Conservation (phyloP, 2,113 vertebrate genomes). For the Formicarius rufipectus region DNA sequence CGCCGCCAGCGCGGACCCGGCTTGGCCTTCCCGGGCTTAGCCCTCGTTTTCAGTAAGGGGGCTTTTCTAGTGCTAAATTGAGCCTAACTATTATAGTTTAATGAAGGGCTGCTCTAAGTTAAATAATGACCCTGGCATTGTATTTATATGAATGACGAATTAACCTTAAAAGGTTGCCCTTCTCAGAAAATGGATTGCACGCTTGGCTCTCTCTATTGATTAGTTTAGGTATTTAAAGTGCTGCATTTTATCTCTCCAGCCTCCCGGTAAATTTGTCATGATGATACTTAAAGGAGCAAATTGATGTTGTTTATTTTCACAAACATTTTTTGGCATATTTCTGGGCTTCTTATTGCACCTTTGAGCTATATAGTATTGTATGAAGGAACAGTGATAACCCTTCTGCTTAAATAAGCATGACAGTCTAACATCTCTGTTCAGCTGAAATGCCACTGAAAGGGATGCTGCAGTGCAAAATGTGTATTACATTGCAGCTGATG, state of each 20-base stretch:
- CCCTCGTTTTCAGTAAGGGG: neutral
- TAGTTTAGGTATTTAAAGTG: constrained; percentile 53
- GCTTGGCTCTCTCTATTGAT: neutral
- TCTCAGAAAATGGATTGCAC: constrained; percentile 54
- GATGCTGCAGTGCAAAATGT: constrained; percentile 2
- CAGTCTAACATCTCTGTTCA: constrained; percentile 21
- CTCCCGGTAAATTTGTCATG: constrained; percentile 49
- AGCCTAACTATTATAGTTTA: neutral
- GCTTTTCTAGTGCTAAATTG: neutral
- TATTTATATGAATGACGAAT: constrained; percentile 14
- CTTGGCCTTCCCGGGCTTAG: neutral
- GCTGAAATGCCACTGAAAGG: neutral
- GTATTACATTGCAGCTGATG: neutral
- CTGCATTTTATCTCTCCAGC: constrained; percentile 62
- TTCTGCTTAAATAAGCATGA: constrained; percentile 25
- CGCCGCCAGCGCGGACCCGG: too few species aligned
- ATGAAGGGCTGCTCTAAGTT: neutral
- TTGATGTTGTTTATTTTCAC: constrained; percentile 51
- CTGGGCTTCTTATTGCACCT: constrained; percentile 21
- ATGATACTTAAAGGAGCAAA: constrained; percentile 54
- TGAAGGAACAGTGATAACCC: constrained; percentile 44
- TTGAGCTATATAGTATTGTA: neutral
- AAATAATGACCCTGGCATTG: neutral
- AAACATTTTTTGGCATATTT: constrained; percentile 33
- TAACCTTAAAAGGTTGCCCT: constrained; percentile 35